Evolutionary conservation across 2,888 invertebrate species (phyloP).

Genomic region (Gandaritis pyraliata): DNA sequence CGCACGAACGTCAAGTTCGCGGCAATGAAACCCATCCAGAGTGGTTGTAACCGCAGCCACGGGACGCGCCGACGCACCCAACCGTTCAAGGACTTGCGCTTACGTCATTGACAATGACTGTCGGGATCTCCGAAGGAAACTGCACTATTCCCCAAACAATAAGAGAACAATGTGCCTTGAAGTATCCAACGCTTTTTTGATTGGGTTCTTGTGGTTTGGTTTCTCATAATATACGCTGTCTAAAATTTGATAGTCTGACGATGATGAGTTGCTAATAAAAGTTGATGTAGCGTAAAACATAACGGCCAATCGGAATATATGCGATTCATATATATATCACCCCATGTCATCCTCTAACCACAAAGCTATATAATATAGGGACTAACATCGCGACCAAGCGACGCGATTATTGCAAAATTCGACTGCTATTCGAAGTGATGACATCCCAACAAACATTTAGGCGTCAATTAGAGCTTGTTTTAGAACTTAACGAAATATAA

Average conservation of each 20-base stretch:
- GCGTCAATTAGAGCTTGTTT: too few relatives aligned
- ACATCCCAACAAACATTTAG: too few relatives aligned
- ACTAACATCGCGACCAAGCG: conserved; percentile 11
- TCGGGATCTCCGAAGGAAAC: conserved; percentile 43
- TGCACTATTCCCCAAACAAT: conserved; percentile 49
- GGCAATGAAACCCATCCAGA: conserved; percentile 77
- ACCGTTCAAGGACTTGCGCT: conserved; percentile 77
- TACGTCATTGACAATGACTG: conserved; percentile 66
- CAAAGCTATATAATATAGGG: conserved; percentile 10
- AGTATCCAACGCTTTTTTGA: conserved; percentile 30
- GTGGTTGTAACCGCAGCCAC: conserved; percentile 77
- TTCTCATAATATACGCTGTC: conserved; percentile 24
- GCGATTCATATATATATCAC: conserved; percentile 1
- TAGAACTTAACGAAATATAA: too few relatives aligned
- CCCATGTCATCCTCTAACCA: conserved; percentile 29
- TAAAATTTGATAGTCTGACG: conserved; percentile 43
- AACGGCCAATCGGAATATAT: conserved; percentile 17
- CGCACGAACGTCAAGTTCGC: conserved; percentile 59
- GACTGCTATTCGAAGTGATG: conserved; percentile 43
- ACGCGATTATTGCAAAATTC: conserved; percentile 18
- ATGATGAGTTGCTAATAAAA: conserved; percentile 46
- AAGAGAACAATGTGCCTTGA: conserved; percentile 47
- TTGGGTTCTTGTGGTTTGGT: conserved; percentile 46
- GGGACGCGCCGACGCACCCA: conserved; percentile 72
- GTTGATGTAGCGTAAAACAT: conserved; percentile 22